A percentile compares a stretch with the other conserved stretches of the same genome.
Conservation (phyloP, 2,888 invertebrate genomes). For the Troilus luridus region DNA sequence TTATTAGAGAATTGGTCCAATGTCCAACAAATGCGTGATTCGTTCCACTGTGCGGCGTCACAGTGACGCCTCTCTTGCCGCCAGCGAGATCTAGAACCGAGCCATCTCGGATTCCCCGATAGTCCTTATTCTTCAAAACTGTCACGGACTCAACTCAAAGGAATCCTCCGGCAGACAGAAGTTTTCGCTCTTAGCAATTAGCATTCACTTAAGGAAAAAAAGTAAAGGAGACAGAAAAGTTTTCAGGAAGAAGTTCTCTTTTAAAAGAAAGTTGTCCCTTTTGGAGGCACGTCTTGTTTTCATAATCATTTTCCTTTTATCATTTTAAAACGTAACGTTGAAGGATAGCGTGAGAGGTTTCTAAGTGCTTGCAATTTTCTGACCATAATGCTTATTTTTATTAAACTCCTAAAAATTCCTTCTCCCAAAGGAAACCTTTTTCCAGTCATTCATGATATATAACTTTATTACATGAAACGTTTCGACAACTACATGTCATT, state of each 20-base stretch:
- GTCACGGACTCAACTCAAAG: slow-evolving; percentile 27
- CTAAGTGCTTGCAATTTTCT: not conserved
- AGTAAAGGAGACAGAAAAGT: not conserved
- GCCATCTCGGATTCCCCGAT: not conserved
- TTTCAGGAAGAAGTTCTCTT: not conserved
- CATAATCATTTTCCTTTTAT: not conserved
- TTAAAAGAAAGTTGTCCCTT: not conserved
- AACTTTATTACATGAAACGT: too few species aligned
- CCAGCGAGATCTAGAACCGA: not conserved
- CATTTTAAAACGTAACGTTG: not conserved
- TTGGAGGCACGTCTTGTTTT: not conserved
- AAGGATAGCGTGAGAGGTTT: not conserved
- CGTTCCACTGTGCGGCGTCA: too few species aligned
- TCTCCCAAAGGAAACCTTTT: too few species aligned
- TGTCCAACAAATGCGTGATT: too few species aligned
- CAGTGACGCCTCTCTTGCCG: not conserved
- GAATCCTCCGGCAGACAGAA: not conserved
- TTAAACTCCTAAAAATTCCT: too few species aligned
- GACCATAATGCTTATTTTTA: not conserved
- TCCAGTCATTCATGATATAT: too few species aligned
- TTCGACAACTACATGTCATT: too few species aligned
- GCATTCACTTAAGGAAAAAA: slow-evolving; percentile 13
- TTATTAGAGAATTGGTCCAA: too few species aligned
- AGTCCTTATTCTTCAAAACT: not conserved
- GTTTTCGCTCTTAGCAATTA: slow-evolving; percentile 15